phyloP scores from a whole-genome alignment of 2,888 invertebrate genomes.

The Nezara viridula region DNA sequence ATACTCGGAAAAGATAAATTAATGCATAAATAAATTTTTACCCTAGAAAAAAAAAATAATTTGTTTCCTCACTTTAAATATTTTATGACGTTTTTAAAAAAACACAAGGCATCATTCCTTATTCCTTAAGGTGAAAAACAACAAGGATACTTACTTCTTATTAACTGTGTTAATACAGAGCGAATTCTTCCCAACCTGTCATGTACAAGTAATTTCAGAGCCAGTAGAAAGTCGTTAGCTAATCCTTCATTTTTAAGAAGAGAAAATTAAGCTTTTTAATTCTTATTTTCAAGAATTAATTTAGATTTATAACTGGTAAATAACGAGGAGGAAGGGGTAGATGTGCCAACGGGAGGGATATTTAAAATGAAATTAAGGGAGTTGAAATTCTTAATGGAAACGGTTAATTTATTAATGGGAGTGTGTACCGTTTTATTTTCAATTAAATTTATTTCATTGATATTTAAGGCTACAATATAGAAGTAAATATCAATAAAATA shows the following conservation, averaged over 20 bases:
- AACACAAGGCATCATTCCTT: not conserved
- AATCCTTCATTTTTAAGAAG: conserved; percentile 23
- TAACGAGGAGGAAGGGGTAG: not conserved
- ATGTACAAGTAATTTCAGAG: conserved; percentile 10
- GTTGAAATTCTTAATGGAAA: not conserved
- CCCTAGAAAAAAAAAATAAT: not conserved
- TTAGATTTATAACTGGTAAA: conserved; percentile 3
- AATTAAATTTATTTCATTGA: not conserved
- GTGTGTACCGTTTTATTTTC: not conserved
- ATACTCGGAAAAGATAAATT: not conserved
- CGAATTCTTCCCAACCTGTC: not conserved
- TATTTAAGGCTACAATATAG: not conserved
- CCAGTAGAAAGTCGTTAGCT: not conserved
- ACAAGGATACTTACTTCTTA: not conserved
- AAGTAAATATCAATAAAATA: too few species aligned
- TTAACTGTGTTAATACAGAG: not conserved
- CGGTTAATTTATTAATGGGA: not conserved
- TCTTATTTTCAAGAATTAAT: conserved; percentile 13
- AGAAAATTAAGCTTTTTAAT: conserved; percentile 10
- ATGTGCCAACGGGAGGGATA: not conserved
- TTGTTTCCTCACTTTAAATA: not conserved
- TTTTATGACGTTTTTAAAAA: conserved; percentile 5
- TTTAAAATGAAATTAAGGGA: not conserved
- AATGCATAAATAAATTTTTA: not conserved
- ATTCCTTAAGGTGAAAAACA: not conserved